A percentile compares a stretch with the other conserved stretches of the same genome.
Conservation (phyloP, 2,888 invertebrate species). For the Hofmannophila pseudospretella region DNA sequence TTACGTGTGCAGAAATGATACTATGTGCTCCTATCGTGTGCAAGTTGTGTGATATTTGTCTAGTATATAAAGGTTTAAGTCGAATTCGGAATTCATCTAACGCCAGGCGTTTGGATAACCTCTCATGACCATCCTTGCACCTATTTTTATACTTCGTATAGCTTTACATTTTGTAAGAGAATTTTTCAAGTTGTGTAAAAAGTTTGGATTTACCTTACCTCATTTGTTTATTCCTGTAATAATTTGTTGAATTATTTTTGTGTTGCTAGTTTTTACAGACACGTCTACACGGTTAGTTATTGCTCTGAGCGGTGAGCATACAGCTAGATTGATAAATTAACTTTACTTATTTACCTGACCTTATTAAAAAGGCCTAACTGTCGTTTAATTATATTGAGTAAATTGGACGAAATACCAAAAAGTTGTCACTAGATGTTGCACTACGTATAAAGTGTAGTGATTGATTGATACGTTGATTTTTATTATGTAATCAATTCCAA, state of each 20-base stretch:
- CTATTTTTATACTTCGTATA: conserved; percentile 53
- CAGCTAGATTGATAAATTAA: not conserved
- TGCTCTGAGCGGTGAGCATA: too few relatives aligned
- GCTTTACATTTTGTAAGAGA: conserved; percentile 42
- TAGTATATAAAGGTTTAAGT: conserved; percentile 51
- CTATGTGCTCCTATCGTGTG: conserved; percentile 23
- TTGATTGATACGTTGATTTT: too few relatives aligned
- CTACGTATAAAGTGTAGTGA: too few relatives aligned
- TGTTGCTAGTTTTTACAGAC: conserved; percentile 37
- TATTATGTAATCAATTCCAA: too few relatives aligned
- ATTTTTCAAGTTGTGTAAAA: conserved; percentile 39
- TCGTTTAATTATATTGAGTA: conserved; percentile 40
- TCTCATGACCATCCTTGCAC: conserved; percentile 42
- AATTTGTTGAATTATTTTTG: conserved; percentile 33
- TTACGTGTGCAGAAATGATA: conserved; percentile 11
- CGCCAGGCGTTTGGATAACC: conserved; percentile 52
- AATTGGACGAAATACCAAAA: conserved; percentile 64
- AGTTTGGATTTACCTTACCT: conserved; percentile 44
- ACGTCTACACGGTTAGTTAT: too few relatives aligned
- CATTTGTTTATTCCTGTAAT: conserved; percentile 49
- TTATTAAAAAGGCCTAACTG: conserved; percentile 51
- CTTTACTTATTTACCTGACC: conserved; percentile 1
- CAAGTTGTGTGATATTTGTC: conserved; percentile 57
- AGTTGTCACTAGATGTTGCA: conserved; percentile 26
- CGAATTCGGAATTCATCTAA: conserved; percentile 47